Evolutionary conservation across 2,888 invertebrate genomes (phyloP).

Genomic region (Petrolisthes manimaculis): DNA sequence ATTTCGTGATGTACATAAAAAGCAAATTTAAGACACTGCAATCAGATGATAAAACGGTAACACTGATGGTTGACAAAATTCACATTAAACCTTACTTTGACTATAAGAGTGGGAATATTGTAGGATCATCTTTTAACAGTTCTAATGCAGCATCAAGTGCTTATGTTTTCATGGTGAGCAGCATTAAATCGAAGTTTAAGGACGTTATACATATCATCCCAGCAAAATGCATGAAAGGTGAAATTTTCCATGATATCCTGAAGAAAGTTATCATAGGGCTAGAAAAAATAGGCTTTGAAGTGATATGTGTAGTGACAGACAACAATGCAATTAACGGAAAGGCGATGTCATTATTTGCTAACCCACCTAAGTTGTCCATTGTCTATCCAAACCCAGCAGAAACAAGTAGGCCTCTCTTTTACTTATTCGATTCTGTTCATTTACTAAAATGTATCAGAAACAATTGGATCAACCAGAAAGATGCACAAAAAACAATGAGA

Average conservation of each 20-base stretch:
- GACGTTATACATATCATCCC: slow-evolving; percentile 20
- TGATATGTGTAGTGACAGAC: background rate
- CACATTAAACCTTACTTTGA: background rate
- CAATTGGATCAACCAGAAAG: slow-evolving; percentile 13
- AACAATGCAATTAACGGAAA: slow-evolving; percentile 7
- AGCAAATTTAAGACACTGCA: background rate
- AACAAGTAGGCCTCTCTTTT: background rate
- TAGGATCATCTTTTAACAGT: slow-evolving; percentile 10
- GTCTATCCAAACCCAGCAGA: background rate
- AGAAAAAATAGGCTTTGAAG: background rate
- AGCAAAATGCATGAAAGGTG: slow-evolving; percentile 7
- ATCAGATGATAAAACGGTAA: background rate
- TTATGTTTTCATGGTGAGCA: background rate
- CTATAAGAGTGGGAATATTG: slow-evolving; percentile 24
- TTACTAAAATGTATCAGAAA: slow-evolving; percentile 15
- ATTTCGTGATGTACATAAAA: background rate
- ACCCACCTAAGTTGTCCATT: slow-evolving; percentile 6
- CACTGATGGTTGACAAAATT: slow-evolving; percentile 11
- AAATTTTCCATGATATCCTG: background rate
- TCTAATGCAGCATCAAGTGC: slow-evolving; percentile 18
- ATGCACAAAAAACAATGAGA: slow-evolving; percentile 6
- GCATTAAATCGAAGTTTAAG: slow-evolving; percentile 4
- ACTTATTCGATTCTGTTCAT: background rate
- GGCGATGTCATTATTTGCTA: slow-evolving; percentile 6
- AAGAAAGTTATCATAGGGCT: slow-evolving; percentile 5